phyloP scores from a whole-genome alignment of 2,113 vertebrate genomes.

The Echinops telfairi region DNA sequence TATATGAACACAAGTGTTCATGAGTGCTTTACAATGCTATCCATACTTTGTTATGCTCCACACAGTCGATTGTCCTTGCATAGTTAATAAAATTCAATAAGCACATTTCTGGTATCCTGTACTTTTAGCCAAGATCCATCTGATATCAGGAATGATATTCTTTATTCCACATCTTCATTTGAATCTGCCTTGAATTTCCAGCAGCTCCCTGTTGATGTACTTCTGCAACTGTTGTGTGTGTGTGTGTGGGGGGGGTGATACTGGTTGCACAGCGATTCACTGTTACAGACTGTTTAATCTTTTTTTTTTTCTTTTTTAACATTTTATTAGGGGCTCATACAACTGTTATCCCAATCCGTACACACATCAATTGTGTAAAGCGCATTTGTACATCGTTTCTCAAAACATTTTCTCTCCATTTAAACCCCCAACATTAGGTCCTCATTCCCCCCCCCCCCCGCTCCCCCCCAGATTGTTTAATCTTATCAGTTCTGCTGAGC shows the following conservation, averaged over 20 bases:
- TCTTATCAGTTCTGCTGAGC: conserved; percentile 74
- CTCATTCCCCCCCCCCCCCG: too few relatives aligned
- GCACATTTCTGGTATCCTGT: not conserved
- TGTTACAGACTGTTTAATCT: conserved; percentile 63
- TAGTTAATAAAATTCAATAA: not conserved
- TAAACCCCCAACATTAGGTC: too few relatives aligned
- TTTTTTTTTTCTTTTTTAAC: too few relatives aligned
- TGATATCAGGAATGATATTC: not conserved
- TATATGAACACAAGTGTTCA: too few relatives aligned
- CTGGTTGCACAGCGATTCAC: not conserved
- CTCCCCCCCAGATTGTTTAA: conserved; percentile 47
- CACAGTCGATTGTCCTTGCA: not conserved
- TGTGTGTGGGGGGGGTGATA: not conserved
- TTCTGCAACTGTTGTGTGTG: not conserved
- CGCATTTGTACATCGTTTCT: too few relatives aligned
- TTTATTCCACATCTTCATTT: not conserved
- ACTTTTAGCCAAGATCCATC: not conserved
- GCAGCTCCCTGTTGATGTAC: not conserved
- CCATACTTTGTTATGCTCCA: not conserved
- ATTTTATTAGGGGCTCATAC: too few relatives aligned
- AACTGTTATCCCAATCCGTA: too few relatives aligned
- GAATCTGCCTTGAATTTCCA: not conserved
- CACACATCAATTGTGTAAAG: too few relatives aligned
- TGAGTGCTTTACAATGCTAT: not conserved
- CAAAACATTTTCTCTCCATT: too few relatives aligned